Base-by-base conservation (phyloP, 2,888 invertebrate genomes). In the Ochropacha duplaris region DNA sequence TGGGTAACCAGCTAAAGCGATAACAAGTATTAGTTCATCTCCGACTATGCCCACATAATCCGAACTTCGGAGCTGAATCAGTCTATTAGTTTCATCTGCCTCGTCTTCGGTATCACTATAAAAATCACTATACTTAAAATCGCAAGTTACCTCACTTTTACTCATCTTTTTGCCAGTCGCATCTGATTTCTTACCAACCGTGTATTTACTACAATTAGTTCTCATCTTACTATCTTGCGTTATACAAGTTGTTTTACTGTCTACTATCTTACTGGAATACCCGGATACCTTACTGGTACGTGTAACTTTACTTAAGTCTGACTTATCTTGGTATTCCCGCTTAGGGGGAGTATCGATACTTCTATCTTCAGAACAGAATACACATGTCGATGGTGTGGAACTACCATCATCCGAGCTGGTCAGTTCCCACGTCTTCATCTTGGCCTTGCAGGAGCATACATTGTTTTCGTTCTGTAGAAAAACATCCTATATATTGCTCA, bases 1-100 rank as follows among this genome's bases (percentile, higher is more conserved):
- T 0, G 92, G 92, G 39, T 92, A 92, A 0, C 88, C 90, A 0
- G 85, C 82, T 57, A 89, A 64, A 5, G 87, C 87, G 22, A 92
- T 73, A 1, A 90, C 87, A 8, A 92, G 62, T 65, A 88, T 92
- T 8, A 90, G 61, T 28, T 79, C 62, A 19, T 90, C 85, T 3
- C 86, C 88, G n/a, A 91, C 86, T 0, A 89, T 82, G 54, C 87
- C 86, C 69, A 79, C 68, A 60, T 92, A 92, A 65, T 92, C 92
- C 19, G 79, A 74, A 55, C 79, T 84, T 22, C 92, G 74, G 2
- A 90, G 65, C 55, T 85, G 82, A 64, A 88, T 88, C 1, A 92
- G 69, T 65, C 86, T 78, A 59, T 86, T 84, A 0, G 89, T 91
- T 60, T 90, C 90, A 51, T 89, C 90, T 2, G 66, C 63, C 11